Conservation (phyloP, 2,888 invertebrate genomes). For the Leptinotarsa peninsularis region DNA sequence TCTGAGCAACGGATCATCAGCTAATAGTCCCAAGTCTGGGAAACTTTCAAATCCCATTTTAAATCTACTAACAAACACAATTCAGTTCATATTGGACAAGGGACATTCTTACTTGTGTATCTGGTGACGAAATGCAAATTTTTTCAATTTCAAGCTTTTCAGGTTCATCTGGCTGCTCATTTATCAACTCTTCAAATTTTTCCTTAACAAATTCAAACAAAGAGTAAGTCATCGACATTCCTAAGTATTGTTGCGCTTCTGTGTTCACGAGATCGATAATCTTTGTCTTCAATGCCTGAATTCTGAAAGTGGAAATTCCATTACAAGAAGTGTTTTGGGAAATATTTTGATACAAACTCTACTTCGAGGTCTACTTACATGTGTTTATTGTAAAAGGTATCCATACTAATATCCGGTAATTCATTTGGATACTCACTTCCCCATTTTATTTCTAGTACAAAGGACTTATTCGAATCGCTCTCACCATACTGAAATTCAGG, state of each 20-base stretch:
- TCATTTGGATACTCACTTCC: constrained; percentile 86
- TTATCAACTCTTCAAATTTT: constrained; percentile 77
- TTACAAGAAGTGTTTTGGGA: too few species aligned
- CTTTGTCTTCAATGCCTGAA: constrained; percentile 77
- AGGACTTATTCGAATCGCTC: constrained; percentile 82
- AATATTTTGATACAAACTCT: not conserved
- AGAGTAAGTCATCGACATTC: constrained; percentile 94
- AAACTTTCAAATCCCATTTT: too few species aligned
- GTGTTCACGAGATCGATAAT: constrained; percentile 72
- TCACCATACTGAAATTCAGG: constrained; percentile 77
- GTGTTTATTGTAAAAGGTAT: constrained; percentile 93
- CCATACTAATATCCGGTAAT: constrained; percentile 84
- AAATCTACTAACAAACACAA: constrained; percentile 17
- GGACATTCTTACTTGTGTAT: constrained; percentile 51
- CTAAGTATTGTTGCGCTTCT: constrained; percentile 86
- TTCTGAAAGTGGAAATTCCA: constrained; percentile 65
- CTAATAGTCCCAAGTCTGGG: too few species aligned
- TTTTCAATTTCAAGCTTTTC: constrained; percentile 69
- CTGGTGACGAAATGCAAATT: constrained; percentile 64
- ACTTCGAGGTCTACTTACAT: constrained; percentile 76
- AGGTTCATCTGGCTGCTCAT: constrained; percentile 75
- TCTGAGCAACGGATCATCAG: too few species aligned
- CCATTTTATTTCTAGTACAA: constrained; percentile 91
- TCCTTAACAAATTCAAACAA: constrained; percentile 93
- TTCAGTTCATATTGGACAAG: constrained; percentile 5